These are phyloP conservation scores for Empidonax traillii DNA, from an alignment of 2,113 vertebrate genomes.

Conservation along the genomic window DNA sequence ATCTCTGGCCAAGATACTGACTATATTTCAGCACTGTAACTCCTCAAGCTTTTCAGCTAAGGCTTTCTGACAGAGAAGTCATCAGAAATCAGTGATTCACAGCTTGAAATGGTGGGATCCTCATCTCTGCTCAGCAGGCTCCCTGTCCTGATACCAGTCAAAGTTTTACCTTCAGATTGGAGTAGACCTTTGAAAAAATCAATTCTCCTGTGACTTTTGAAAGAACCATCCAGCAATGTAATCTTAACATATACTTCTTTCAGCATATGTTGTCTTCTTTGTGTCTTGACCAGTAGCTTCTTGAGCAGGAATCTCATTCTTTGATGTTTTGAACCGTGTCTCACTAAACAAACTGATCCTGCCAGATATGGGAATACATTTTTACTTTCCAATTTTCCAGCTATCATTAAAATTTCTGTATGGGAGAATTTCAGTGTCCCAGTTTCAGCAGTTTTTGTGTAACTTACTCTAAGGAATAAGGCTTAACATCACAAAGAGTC, in stretches of 20 bases:
- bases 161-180: not conserved
- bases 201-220: not conserved
- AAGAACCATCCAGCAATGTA: not conserved
- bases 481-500: not conserved
- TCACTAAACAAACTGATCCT: not conserved
- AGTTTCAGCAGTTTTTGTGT: not conserved
- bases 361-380: not conserved
- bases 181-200: not conserved
- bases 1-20: conserved; percentile 18
- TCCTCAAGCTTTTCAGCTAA: conserved; percentile 18
- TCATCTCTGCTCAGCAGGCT: not conserved
- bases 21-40: not conserved
- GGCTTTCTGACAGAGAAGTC: not conserved
- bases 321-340: not conserved
- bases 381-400: not conserved
- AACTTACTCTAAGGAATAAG: not conserved
- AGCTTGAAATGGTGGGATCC: not conserved
- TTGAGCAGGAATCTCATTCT: not conserved
- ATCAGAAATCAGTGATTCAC: not conserved
- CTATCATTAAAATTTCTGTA: not conserved
- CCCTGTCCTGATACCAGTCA: not conserved
- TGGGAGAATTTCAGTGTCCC: not conserved
- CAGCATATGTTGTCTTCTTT: not conserved
- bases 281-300: not conserved
- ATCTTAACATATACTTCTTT: not conserved